Percentiles rank a stretch among this genome's conserved stretches.
Evolutionary conservation across 2,888 invertebrate genomes (phyloP).

Genomic region (Brenthis daphne): DNA sequence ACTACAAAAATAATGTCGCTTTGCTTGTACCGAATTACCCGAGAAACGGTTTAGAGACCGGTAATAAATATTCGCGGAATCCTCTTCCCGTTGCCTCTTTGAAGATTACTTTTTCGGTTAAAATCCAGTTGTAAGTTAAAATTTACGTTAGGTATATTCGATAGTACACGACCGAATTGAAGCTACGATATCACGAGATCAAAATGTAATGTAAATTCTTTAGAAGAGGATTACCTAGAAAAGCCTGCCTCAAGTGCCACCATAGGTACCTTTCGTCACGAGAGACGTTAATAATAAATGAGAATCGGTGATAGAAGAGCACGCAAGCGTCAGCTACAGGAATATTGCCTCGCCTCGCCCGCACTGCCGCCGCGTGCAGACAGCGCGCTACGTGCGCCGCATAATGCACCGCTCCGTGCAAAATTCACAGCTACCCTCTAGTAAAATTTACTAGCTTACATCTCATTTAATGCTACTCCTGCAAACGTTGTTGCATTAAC

Average conservation of each 20-base stretch:
- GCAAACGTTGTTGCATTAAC: background rate
- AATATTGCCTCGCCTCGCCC: slow-evolving; percentile 50
- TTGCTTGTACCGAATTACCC: slow-evolving; percentile 79
- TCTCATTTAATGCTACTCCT: slow-evolving; percentile 77
- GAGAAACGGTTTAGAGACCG: slow-evolving; percentile 77
- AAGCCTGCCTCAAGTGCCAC: slow-evolving; percentile 61
- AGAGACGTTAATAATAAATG: slow-evolving; percentile 73
- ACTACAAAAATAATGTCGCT: slow-evolving; percentile 82
- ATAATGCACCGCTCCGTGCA: slow-evolving; percentile 76
- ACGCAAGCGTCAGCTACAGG: slow-evolving; percentile 53
- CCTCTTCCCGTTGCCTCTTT: slow-evolving; percentile 73
- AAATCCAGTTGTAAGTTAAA: slow-evolving; percentile 59
- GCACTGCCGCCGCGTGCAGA: slow-evolving; percentile 49
- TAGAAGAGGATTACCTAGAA: slow-evolving; percentile 48
- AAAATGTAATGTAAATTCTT: slow-evolving; percentile 30
- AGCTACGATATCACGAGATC: slow-evolving; percentile 26
- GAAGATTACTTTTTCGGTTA: slow-evolving; percentile 74
- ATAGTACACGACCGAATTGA: slow-evolving; percentile 24
- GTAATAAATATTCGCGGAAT: slow-evolving; percentile 77
- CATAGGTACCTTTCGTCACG: slow-evolving; percentile 60
- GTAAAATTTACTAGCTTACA: slow-evolving; percentile 75
- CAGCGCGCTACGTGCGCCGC: slow-evolving; percentile 73
- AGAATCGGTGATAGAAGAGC: slow-evolving; percentile 67
- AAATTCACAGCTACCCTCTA: slow-evolving; percentile 78
- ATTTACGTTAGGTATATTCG: slow-evolving; percentile 30